Evolutionary conservation across 2,888 invertebrate species (phyloP), one percentile per base, ranked within the genome.

Genomic region (Ditula angustiorana): DNA sequence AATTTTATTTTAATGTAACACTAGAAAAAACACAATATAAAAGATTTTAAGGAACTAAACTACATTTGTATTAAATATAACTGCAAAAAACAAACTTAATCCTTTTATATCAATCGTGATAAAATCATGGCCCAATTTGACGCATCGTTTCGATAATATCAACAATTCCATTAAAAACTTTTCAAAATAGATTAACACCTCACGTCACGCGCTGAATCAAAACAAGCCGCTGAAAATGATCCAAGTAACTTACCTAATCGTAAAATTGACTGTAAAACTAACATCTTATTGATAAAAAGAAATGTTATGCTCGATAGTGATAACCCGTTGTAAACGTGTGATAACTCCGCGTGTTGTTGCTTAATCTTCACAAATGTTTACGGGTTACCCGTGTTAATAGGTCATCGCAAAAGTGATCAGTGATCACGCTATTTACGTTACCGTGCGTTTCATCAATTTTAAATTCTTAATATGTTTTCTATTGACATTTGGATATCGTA

Each of bases 361-460:
- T 13, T 37, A 50, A 57, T 57, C 50, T 50, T 50, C 3, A 57
- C 41, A 57, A 63, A 63, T 58, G 55, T 61, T 56, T 50, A 57
- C 57, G 28, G n/a, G 26, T 41, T 13, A 44, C 37, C 10, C 11
- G 30, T 53, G 41, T 28, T 59, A 50, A 53, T 50, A 63, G 58
- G 46, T 52, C 52, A 63, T 52, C 58, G 35, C 26, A 58, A n/a
- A 63, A 63, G 57, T 21, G 41, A 44, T 35, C 35, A 21, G 8
- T 2, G 57, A 64, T 63, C 63, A 58, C 58, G 63, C 52, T 52
- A 10, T 58, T 63, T 58, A 52, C 56, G 28, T 21, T 47, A 35
- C 26, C 16, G 35, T 33, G 13, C 23, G 24, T 44, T 35, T 23
- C 26, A 61, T 44, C 3, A 21, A 16, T 49, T 46, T 28, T 46